phyloP scores from a whole-genome alignment of 2,113 vertebrate genomes.

The Odocoileus hemionus region DNA sequence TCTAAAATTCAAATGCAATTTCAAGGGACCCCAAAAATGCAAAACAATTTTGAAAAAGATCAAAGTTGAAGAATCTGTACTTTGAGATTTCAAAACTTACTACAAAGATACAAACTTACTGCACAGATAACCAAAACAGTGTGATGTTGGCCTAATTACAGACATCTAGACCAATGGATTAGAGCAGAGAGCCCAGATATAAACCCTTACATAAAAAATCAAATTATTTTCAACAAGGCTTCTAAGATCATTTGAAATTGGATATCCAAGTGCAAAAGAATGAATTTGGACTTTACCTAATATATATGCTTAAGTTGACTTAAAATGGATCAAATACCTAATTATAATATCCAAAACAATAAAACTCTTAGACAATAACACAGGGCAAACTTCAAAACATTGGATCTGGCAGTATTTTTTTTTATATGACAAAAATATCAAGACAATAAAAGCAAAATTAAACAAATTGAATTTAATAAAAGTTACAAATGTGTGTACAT shows the following conservation, averaged over 20 bases:
- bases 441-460: constrained; percentile 9
- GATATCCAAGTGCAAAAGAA: background rate
- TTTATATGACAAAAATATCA: background rate
- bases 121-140: background rate
- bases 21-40: background rate
- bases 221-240: background rate
- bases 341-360: background rate
- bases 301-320: background rate
- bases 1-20: background rate
- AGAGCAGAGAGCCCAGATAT: background rate
- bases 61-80: background rate
- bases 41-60: background rate
- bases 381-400: background rate
- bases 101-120: background rate
- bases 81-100: background rate
- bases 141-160: background rate
- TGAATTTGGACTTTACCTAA: background rate
- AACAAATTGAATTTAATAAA: background rate
- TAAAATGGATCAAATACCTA: background rate
- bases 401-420: background rate
- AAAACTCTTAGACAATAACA: background rate
- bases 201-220: background rate
- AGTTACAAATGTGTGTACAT: background rate
- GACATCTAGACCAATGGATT: background rate
- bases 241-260: background rate